These are phyloP conservation scores for Globia sparganii DNA, from an alignment of 2,888 invertebrate genomes.

Conservation along the genomic window DNA sequence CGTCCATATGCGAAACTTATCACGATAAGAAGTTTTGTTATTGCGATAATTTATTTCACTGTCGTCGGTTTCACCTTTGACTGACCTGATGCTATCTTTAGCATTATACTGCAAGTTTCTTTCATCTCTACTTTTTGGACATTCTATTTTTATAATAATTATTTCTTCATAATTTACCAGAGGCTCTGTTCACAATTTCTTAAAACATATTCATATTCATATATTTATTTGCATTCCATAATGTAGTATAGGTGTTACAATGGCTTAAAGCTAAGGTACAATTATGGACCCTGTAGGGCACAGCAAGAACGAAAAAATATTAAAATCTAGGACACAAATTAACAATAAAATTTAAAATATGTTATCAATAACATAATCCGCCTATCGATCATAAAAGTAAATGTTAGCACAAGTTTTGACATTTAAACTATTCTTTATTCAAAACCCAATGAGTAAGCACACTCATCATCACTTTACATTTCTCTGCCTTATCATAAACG, in stretches of 20 bases:
- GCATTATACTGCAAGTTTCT: not conserved
- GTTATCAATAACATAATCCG: no score
- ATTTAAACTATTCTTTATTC: conserved; percentile 54
- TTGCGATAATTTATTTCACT: conserved; percentile 18
- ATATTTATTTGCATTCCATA: no score
- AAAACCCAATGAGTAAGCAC: conserved; percentile 23
- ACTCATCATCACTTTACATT: conserved; percentile 10
- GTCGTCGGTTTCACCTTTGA: conserved; percentile 27
- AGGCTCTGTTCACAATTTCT: conserved; percentile 2
- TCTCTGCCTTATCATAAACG: conserved; percentile 13
- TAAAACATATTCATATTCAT: no score
- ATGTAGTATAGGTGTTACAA: no score
- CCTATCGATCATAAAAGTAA: conserved; percentile 47
- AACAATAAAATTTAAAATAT: no score
- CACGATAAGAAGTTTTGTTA: conserved; percentile 10
- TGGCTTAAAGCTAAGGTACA: no score
- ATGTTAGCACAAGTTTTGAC: conserved; percentile 56
- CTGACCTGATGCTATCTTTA: conserved; percentile 22
- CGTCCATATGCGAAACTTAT: conserved; percentile 1
- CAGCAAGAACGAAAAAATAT: no score
- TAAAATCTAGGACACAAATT: no score
- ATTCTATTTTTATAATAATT: not conserved
- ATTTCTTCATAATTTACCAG: conserved; percentile 4
- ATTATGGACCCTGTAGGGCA: no score
- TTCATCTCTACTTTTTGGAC: not conserved